Conservation (phyloP, 92 coral and sea anemone genomes). For the Palythoa grandiflora region DNA sequence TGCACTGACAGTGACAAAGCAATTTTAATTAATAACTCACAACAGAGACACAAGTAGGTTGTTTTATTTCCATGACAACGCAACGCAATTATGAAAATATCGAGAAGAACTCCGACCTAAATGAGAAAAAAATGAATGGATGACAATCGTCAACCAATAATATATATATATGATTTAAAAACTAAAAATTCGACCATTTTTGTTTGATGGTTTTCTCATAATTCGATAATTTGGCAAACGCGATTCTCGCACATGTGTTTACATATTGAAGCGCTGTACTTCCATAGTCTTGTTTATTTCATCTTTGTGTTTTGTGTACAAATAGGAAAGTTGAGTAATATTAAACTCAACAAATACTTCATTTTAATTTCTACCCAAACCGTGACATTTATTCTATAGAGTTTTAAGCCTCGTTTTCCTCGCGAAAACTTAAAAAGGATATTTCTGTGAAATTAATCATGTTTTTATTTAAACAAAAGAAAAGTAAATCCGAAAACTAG, state of each 20-base stretch:
- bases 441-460: too few species aligned
- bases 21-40: background rate
- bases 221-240: background rate
- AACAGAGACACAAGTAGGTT: background rate
- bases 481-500: too few species aligned
- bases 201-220: background rate
- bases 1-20: background rate
- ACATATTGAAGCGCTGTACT: background rate
- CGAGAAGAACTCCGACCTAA: background rate
- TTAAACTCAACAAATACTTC: slow-evolving; percentile 6
- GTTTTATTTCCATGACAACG: slow-evolving; percentile 16
- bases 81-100: background rate
- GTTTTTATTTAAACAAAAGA: too few species aligned
- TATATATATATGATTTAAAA: background rate
- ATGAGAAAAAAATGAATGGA: background rate
- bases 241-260: background rate
- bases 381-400: background rate
- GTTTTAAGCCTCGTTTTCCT: too few species aligned
- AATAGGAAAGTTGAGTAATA: background rate
- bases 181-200: background rate
- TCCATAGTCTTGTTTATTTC: background rate
- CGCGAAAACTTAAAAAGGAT: too few species aligned
- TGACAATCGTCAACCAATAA: too few species aligned
- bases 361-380: background rate
- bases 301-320: background rate